Evolutionary conservation across 2,113 vertebrate species (phyloP).

Genomic region (Gasterosteus nipponicus): DNA sequence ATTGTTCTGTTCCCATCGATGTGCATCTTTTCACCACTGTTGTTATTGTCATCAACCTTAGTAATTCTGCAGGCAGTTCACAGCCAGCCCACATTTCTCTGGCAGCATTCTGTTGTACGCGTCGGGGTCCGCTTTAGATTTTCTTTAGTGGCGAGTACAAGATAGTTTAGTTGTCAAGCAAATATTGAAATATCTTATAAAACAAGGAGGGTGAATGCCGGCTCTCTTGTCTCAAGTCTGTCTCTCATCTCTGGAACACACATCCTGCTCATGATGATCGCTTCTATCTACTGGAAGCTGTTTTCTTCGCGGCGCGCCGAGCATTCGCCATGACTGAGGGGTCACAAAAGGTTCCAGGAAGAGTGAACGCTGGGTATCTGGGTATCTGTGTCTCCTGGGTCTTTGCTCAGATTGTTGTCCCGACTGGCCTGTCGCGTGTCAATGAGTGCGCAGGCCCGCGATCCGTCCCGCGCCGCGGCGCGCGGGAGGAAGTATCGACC

Average conservation of each 20-base stretch:
- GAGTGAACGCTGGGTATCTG: neutral
- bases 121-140: neutral
- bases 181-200: neutral
- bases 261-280: constrained; percentile 22
- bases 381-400: neutral
- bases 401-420: constrained; percentile 1
- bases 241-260: constrained; percentile 18
- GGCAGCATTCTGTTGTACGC: neutral
- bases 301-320: neutral
- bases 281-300: neutral
- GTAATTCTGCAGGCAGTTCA: neutral
- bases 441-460: constrained; percentile 14
- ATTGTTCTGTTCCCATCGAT: neutral
- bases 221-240: constrained; percentile 15
- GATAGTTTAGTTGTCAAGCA: constrained; percentile 11
- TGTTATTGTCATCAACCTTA: neutral
- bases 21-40: neutral
- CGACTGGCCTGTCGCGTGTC: constrained; percentile 8
- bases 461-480: constrained; percentile 18
- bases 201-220: neutral
- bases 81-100: neutral
- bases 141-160: neutral
- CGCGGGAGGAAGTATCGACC: constrained; percentile 30
- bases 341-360: neutral
- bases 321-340: constrained; percentile 21